phyloP scores from a whole-genome alignment of 1,140 invertebrate species.

The Drosophila orosa region DNA sequence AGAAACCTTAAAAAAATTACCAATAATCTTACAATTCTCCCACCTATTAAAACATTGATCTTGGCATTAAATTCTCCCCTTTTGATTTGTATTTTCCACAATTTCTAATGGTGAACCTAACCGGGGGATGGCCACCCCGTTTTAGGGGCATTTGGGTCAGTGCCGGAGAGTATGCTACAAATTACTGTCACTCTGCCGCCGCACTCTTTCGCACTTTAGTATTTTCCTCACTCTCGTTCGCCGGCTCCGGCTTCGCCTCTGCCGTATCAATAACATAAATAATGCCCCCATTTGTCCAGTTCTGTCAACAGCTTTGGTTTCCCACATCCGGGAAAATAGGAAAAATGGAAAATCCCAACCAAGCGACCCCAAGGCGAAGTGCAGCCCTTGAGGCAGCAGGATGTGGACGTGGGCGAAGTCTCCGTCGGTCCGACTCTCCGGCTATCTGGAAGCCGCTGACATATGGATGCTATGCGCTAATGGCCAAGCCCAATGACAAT shows the following conservation, averaged over 20 bases:
- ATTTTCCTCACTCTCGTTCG: conserved; percentile 8
- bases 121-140: conserved; percentile 57
- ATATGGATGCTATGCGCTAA: conserved; percentile 66
- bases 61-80: not conserved
- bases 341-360: conserved; percentile 20
- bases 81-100: conserved; percentile 1
- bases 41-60: not conserved
- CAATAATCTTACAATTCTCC: not conserved
- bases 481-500: conserved; percentile 43
- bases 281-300: conserved; percentile 57
- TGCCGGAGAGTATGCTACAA: conserved; percentile 74
- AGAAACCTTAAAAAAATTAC: not conserved
- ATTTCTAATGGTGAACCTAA: conserved; percentile 14
- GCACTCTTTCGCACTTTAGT: conserved; percentile 12
- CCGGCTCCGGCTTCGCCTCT: conserved; percentile 19
- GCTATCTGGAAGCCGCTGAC: conserved; percentile 41
- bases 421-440: not conserved
- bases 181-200: conserved; percentile 52
- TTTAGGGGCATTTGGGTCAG: conserved; percentile 57
- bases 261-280: conserved; percentile 73
- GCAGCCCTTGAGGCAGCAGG: conserved; percentile 53
- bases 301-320: conserved; percentile 50
- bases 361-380: conserved; percentile 43
- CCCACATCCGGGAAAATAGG: conserved; percentile 35
- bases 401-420: conserved; percentile 59